phyloP scores from a whole-genome alignment of 2,113 vertebrate genomes.

The Xyrauchen texanus region DNA sequence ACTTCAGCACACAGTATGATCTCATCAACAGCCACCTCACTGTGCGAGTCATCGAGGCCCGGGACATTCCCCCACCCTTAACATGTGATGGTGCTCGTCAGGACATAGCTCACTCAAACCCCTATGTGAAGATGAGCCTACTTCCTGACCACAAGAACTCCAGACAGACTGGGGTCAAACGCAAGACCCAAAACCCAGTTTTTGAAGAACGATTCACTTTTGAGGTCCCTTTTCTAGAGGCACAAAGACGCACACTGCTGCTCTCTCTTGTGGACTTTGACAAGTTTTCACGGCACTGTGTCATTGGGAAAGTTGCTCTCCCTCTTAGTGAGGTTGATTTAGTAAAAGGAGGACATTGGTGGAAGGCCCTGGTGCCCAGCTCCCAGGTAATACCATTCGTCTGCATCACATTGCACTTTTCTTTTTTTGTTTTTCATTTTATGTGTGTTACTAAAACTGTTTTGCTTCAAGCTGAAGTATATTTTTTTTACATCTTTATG shows the following conservation, averaged over 20 bases:
- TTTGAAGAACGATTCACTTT: constrained; percentile 92
- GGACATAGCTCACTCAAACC: constrained; percentile 88
- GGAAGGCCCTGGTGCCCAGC: constrained; percentile 88
- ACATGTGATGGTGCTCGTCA: constrained; percentile 79
- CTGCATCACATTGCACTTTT: not conserved
- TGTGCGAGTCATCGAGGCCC: constrained; percentile 85
- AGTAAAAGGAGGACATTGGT: constrained; percentile 91
- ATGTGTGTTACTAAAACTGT: not conserved
- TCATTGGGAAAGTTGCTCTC: constrained; percentile 87
- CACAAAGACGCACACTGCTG: constrained; percentile 86
- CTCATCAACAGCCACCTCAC: constrained; percentile 82
- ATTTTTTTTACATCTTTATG: too few species aligned
- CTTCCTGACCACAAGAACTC: constrained; percentile 92
- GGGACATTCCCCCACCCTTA: constrained; percentile 82
- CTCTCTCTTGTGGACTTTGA: constrained; percentile 88
- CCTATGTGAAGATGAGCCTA: constrained; percentile 88
- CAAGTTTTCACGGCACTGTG: constrained; percentile 89
- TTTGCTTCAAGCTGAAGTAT: too few species aligned
- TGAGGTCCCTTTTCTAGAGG: constrained; percentile 86
- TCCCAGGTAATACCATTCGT: constrained; percentile 76
- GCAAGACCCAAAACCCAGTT: constrained; percentile 87
- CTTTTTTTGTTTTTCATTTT: not conserved
- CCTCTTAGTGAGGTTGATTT: constrained; percentile 85
- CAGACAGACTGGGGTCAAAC: constrained; percentile 87
- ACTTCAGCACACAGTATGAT: constrained; percentile 89